A percentile compares a stretch with the other conserved stretches of the same genome.
phyloP scores from a whole-genome alignment of 2,797 vertebrate species.

The Catamblyrhynchus diadema region DNA sequence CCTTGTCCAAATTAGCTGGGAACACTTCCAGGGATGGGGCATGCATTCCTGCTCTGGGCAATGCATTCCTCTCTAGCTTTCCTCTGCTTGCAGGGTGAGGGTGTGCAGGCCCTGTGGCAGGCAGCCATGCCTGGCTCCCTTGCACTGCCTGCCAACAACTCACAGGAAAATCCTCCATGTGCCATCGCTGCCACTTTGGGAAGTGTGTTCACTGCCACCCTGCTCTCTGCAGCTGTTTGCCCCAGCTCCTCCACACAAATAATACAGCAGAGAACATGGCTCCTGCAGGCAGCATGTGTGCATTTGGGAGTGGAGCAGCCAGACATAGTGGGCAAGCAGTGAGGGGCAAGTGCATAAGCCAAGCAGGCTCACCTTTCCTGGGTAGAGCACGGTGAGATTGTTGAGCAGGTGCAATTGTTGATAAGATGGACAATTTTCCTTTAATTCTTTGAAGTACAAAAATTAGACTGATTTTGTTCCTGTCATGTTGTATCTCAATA shows the following conservation, averaged over 20 bases:
- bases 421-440: neutral
- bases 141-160: neutral
- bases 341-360: neutral
- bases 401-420: too few relatives aligned
- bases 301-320: accelerated
- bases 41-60: neutral
- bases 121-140: neutral
- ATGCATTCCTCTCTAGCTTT: neutral
- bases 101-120: neutral
- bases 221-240: neutral
- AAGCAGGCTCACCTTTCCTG: neutral
- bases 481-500: neutral
- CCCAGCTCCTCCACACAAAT: neutral
- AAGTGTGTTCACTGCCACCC: too few relatives aligned
- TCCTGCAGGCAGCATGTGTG: accelerated
- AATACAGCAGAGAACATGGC: accelerated
- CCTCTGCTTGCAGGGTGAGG: neutral
- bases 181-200: neutral
- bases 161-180: accelerated
- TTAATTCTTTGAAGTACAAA: neutral
- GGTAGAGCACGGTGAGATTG: neutral
- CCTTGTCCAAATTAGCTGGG: neutral
- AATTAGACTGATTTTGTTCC: neutral
- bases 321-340: accelerated
- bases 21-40: neutral